Percentiles rank a stretch among this genome's conserved stretches.
Evolutionary conservation across 2,113 vertebrate genomes (phyloP).

Genomic region (Corythaixoides concolor): DNA sequence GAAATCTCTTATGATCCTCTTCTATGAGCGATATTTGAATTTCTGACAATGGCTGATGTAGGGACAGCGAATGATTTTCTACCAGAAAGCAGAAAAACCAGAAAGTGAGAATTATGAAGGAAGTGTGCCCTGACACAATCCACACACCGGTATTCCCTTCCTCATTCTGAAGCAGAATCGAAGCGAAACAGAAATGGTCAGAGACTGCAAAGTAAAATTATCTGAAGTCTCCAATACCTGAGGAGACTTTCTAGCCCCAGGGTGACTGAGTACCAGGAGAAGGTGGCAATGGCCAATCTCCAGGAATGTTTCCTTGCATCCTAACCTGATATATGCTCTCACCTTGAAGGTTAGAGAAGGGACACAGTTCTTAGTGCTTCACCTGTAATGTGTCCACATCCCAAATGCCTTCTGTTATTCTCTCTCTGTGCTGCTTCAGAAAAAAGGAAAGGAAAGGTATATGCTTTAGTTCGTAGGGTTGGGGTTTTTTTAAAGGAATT

Average conservation of each 20-base stretch:
- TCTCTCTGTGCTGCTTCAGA: neutral
- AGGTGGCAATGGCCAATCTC: neutral
- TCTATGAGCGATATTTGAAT: neutral
- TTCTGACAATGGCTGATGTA: neutral
- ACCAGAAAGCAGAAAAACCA: neutral
- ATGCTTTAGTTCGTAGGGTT: neutral
- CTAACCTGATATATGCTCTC: neutral
- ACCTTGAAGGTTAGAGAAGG: neutral
- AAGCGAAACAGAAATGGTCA: neutral
- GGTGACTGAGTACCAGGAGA: neutral
- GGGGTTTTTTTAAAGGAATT: neutral
- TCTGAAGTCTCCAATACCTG: neutral
- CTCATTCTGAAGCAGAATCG: neutral
- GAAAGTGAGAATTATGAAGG: neutral
- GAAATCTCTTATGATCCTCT: neutral
- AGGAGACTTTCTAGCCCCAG: neutral
- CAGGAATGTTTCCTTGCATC: neutral
- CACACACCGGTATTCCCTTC: neutral
- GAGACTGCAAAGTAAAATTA: neutral
- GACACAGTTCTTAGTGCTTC: neutral
- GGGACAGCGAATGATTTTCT: neutral
- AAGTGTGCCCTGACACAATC: neutral
- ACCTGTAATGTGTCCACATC: neutral
- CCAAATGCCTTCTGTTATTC: neutral
- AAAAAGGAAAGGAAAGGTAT: neutral